A percentile compares a stretch with the other conserved stretches of the same genome.
These are phyloP conservation scores for Nemotelus nigrinus DNA, from an alignment of 2,888 invertebrate genomes.

Conservation along the genomic window DNA sequence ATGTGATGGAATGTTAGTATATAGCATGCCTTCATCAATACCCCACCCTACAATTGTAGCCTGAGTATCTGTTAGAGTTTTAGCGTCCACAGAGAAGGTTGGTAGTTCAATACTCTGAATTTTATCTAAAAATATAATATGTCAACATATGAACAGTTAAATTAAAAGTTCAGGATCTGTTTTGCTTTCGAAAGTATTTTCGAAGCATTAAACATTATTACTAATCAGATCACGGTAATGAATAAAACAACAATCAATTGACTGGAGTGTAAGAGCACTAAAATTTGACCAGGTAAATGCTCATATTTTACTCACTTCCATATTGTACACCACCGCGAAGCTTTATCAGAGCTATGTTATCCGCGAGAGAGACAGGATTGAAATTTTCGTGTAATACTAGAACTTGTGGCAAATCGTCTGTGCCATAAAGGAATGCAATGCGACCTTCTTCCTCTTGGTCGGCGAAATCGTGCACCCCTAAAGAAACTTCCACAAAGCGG, in stretches of 20 bases:
- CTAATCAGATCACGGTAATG: too few relatives aligned
- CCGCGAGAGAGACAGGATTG: not conserved
- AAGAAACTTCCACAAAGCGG: slow-evolving; percentile 55
- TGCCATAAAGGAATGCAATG: slow-evolving; percentile 55
- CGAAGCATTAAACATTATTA: not conserved
- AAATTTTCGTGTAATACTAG: not conserved
- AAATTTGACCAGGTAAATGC: too few relatives aligned
- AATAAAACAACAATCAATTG: not conserved
- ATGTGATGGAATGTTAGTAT: not conserved
- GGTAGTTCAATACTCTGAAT: slow-evolving; percentile 64
- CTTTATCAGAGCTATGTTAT: not conserved
- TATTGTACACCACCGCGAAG: slow-evolving; percentile 56
- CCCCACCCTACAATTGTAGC: slow-evolving; percentile 57
- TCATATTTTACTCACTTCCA: slow-evolving; percentile 56
- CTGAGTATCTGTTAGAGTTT: slow-evolving; percentile 53
- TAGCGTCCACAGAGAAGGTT: slow-evolving; percentile 54
- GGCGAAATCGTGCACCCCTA: slow-evolving; percentile 62
- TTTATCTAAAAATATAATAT: slow-evolving; percentile 57
- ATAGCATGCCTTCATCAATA: slow-evolving; percentile 52
- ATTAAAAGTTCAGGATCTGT: not conserved
- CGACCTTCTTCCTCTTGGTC: slow-evolving; percentile 61
- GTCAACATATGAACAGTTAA: slow-evolving; percentile 45
- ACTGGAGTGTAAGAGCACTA: not conserved
- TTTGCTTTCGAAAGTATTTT: not conserved
- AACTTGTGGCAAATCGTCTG: not conserved